These are phyloP conservation scores for Asobara japonica DNA, from an alignment of 1,140 invertebrate genomes.

Conservation along the genomic window DNA sequence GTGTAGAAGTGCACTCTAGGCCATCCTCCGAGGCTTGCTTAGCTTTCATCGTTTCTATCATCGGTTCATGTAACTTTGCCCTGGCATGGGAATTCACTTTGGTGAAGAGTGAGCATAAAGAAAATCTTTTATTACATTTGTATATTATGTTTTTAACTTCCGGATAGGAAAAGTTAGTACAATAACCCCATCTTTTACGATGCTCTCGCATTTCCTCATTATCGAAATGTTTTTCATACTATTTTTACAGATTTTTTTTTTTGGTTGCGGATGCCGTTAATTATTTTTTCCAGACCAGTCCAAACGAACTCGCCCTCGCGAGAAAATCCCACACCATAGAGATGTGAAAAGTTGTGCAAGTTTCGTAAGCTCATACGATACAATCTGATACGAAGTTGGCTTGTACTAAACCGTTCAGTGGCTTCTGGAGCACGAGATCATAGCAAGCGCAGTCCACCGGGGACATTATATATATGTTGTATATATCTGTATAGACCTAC, in stretches of 20 bases:
- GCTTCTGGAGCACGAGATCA: neutral
- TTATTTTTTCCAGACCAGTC: neutral
- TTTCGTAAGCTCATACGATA: neutral
- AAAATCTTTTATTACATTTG: neutral
- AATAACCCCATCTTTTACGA: too few relatives aligned
- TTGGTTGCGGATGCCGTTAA: neutral
- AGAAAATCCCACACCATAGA: neutral
- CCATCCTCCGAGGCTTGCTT: neutral
- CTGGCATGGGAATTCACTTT: slow-evolving; percentile 9
- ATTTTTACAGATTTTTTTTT: neutral
- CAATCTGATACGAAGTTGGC: slow-evolving; percentile 1
- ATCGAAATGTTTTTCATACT: too few relatives aligned
- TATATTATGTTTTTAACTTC: neutral
- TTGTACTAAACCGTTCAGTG: neutral
- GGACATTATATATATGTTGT: neutral
- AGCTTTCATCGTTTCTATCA: slow-evolving; percentile 15
- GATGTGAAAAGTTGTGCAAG: neutral
- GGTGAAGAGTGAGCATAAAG: neutral
- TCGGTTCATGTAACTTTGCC: slow-evolving; percentile 5
- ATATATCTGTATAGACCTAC: neutral
- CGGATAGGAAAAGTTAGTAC: too few relatives aligned
- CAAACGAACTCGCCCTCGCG: neutral
- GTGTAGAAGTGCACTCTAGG: slow-evolving; percentile 1
- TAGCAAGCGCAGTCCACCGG: neutral
- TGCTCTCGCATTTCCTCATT: too few relatives aligned